Evolutionary conservation across 2,113 vertebrate species (phyloP).

Genomic region (Ochotona curzoniae): DNA sequence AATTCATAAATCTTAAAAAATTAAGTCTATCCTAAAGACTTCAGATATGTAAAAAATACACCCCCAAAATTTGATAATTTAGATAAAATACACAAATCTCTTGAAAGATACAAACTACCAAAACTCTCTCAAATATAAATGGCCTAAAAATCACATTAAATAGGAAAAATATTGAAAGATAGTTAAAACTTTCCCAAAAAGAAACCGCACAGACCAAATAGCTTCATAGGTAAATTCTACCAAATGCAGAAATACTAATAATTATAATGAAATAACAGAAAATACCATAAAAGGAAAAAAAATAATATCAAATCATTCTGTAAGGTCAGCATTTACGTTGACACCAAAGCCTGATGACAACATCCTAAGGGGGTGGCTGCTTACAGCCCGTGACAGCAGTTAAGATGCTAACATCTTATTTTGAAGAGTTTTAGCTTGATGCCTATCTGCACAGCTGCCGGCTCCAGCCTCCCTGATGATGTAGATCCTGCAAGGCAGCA

Average conservation of each 20-base stretch:
- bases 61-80: too few species aligned
- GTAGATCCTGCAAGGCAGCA: too few species aligned
- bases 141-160: background rate
- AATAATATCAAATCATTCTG: background rate
- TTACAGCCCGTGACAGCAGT: too few species aligned
- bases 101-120: too few species aligned
- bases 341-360: slow-evolving; percentile 4
- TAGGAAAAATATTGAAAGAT: background rate
- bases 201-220: background rate
- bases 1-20: too few species aligned
- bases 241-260: background rate
- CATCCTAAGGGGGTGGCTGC: background rate
- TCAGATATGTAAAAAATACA: too few species aligned
- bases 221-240: background rate
- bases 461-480: too few species aligned
- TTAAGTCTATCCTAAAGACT: too few species aligned
- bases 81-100: too few species aligned
- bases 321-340: background rate
- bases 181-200: slow-evolving; percentile 9
- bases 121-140: background rate
- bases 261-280: background rate
- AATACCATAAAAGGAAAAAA: background rate
- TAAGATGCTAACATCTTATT: too few species aligned
- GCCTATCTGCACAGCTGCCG: too few species aligned
- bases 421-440: too few species aligned